A percentile compares a stretch with the other conserved stretches of the same genome.
Evolutionary conservation across 2,888 invertebrate genomes (phyloP).

Genomic region (Nephrotoma appendiculata): DNA sequence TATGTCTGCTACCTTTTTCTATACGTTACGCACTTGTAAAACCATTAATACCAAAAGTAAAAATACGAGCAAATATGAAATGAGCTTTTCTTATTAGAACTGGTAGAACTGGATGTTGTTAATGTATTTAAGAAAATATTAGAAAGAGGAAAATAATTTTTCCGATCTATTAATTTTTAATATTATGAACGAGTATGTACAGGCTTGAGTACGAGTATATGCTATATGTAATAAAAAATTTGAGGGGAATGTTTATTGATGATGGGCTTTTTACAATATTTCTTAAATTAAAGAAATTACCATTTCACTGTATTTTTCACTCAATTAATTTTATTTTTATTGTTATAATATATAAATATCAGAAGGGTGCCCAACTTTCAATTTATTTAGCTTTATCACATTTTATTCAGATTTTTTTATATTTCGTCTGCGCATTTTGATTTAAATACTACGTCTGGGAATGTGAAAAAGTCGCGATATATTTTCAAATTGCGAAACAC

Average conservation of each 20-base stretch:
- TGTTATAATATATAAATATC: background rate
- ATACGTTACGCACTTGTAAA: background rate
- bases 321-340: background rate
- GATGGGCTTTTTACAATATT: background rate
- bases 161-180: background rate
- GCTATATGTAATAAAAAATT: background rate
- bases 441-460: background rate
- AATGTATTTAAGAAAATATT: background rate
- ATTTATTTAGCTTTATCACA: background rate
- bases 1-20: background rate
- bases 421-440: background rate
- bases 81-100: background rate
- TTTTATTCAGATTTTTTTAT: background rate
- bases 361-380: background rate
- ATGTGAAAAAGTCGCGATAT: background rate
- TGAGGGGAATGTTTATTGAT: background rate
- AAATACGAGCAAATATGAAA: background rate
- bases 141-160: background rate
- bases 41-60: background rate
- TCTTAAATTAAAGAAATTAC: background rate
- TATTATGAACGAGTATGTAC: background rate
- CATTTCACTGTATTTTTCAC: background rate
- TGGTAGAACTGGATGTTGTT: background rate
- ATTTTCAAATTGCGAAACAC: background rate
- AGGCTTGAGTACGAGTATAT: no score